Conservation (phyloP, 2,888 invertebrate species). For the Agrilus mali region DNA sequence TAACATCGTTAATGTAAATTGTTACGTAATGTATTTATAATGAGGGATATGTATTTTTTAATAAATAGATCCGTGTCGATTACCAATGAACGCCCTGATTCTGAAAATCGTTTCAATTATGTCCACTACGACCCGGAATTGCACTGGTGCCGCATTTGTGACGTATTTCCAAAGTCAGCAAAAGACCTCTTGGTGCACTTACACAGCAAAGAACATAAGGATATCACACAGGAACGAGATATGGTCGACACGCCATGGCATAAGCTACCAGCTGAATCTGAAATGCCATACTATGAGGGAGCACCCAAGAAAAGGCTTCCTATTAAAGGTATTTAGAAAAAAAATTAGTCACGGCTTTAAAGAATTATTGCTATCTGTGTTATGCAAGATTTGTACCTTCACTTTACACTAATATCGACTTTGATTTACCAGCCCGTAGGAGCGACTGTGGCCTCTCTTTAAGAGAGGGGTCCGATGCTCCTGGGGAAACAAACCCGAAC, state of each 20-base stretch:
- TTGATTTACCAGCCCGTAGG: too few relatives aligned
- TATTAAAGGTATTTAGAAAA: constrained; percentile 51
- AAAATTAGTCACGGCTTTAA: background rate
- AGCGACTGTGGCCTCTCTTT: too few relatives aligned
- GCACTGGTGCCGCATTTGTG: constrained; percentile 82
- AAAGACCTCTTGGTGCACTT: constrained; percentile 77
- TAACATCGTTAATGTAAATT: background rate
- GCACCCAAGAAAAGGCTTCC: constrained; percentile 68
- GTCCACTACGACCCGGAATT: constrained; percentile 81
- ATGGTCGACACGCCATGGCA: constrained; percentile 67
- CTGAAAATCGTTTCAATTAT: constrained; percentile 48
- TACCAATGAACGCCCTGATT: constrained; percentile 7
- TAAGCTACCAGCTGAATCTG: constrained; percentile 44
- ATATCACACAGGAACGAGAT: constrained; percentile 43
- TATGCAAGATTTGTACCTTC: background rate
- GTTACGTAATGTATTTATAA: background rate
- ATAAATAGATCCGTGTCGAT: constrained; percentile 3
- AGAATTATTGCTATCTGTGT: background rate
- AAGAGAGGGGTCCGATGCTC: too few relatives aligned
- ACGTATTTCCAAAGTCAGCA: constrained; percentile 76
- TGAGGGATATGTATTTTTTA: too few relatives aligned
- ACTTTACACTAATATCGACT: too few relatives aligned
- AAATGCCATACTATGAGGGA: constrained; percentile 55
- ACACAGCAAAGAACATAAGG: constrained; percentile 65
- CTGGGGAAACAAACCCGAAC: too few relatives aligned